Evolutionary conservation across 2,888 invertebrate genomes (phyloP), one percentile per base, ranked within the genome.

Genomic region (Andrena minutula): DNA sequence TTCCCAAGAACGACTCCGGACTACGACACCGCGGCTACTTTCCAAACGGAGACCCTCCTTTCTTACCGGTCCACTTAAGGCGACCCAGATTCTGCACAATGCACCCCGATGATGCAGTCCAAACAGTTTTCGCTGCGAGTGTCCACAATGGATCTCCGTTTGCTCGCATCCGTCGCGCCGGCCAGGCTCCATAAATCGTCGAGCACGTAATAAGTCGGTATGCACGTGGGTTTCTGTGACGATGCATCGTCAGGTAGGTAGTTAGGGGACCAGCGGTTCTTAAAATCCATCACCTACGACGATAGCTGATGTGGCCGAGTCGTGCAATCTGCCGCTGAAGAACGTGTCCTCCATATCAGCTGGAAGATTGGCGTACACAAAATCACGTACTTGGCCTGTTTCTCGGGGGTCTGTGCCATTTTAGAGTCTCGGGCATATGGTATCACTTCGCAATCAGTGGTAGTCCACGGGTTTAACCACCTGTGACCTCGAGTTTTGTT

Each of bases 151-250:
- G 49, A 76, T 76, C 53, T 41, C n/a, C 10, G 47, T 49, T n/a
- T 16, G 28, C 26, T 20, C 63, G 56, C 23, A 35, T 61, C 60
- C 56, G 28, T 20, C 63, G 35, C 56, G 28, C 32, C 63, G 35
- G 60, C 58, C 71, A 10, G 68, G 71, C 61, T 56, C 53, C 72
- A 76, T 83, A 86, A 84, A 80, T 83, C 60, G 70, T 86, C 77
- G 75, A 80, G 80, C 70, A 41, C 47, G 75, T 84, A 86, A 83
- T 78, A 86, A 83, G 77, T 28, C 20, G 56, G 61, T 66, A 35
- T 69, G 72, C 74, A 56, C 76, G 69, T 75, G 77, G 16, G 4
- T 56, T 26, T 56, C 56, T 26, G 4, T 10, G 26, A 5, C 79
- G 69, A 16, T 49, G 72, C 51, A 53, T 68, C 56, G 41, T 41